Evolutionary conservation across 2,113 vertebrate species (phyloP), one percentile per base, ranked within the genome.

Genomic region (Crypturellus undulatus): DNA sequence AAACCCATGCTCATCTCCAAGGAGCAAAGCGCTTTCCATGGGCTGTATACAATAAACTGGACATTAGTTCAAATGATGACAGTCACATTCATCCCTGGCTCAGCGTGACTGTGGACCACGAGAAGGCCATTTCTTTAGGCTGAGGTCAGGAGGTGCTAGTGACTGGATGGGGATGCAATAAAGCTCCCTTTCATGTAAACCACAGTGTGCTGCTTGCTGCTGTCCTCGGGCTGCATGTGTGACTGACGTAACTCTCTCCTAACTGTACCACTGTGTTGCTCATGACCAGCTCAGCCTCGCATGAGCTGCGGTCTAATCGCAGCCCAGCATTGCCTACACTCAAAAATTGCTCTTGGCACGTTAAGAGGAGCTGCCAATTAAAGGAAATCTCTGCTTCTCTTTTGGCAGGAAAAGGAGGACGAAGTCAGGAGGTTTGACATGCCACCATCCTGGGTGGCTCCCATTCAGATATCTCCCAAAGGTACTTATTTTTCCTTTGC

Each of bases 391-490:
- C 36, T 86, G 38, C 59, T 91, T 94, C 51, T 96, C 56, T 96
- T 69, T 96, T 78, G 77, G 22, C 59, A 98, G 98, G 96, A 94
- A 81, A 97, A 96, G 5, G 95, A 95, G 25, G 89, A 97, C 10
- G 89, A 94, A 40, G 87, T 77, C 9, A 94, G 67, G 34, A 95
- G 92, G 19, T 98, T 99, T 73, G 93, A 98, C 76, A 99, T 99
- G 98, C 99, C 99, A 0, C 87, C 84, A 9, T 98, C 99, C 0
- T 99, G 99, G 99, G 98, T 99, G 87, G 67, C 95, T 4, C 96
- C 18, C 79, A 97, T 99, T 64, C 22, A 60, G 5, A 89, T 99
- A 90, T 97, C 98, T 24, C 84, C 85, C 4, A 96, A 97, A 98
- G 99, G 99, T 99, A 91, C 2, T 49, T 71, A 19, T 49, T n/a